A percentile compares a stretch with the other conserved stretches of the same genome.
Conservation (phyloP, 2,113 vertebrate species). For the Myiozetetes cayanensis region DNA sequence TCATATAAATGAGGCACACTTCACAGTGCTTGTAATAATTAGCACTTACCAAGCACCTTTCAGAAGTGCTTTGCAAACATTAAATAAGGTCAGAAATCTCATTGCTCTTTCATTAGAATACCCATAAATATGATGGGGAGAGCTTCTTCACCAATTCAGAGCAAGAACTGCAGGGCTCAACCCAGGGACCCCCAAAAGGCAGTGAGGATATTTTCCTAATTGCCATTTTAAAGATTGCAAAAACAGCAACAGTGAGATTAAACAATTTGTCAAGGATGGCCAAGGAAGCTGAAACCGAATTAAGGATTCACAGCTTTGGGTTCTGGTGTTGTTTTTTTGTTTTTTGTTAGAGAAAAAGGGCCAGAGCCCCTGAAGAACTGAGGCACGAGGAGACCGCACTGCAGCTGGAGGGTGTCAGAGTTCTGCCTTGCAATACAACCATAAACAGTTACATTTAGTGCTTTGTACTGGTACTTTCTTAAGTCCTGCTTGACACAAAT, state of each 20-base stretch:
- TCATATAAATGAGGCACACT: not conserved
- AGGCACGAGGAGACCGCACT: not conserved
- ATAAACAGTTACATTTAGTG: not conserved
- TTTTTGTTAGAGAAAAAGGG: not conserved
- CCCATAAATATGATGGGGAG: fast-evolving
- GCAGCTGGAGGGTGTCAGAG: not conserved
- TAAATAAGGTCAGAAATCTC: not conserved
- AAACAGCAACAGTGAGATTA: not conserved
- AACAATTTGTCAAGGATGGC: not conserved
- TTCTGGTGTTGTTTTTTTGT: too few species aligned
- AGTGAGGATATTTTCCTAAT: not conserved
- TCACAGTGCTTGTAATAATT: not conserved
- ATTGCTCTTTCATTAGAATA: not conserved
- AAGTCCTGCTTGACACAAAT: not conserved
- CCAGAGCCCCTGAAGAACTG: not conserved
- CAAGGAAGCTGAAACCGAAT: not conserved
- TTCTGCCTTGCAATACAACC: not conserved
- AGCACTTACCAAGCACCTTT: conserved; percentile 10
- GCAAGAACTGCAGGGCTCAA: not conserved
- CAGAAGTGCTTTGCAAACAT: not conserved
- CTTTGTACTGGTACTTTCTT: not conserved
- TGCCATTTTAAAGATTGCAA: not conserved
- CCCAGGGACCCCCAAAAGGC: not conserved
- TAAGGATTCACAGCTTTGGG: not conserved
- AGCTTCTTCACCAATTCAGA: not conserved